Percentiles rank a stretch among this genome's conserved stretches.
phyloP scores from a whole-genome alignment of 2,888 invertebrate genomes.

The Lagria hirta region DNA sequence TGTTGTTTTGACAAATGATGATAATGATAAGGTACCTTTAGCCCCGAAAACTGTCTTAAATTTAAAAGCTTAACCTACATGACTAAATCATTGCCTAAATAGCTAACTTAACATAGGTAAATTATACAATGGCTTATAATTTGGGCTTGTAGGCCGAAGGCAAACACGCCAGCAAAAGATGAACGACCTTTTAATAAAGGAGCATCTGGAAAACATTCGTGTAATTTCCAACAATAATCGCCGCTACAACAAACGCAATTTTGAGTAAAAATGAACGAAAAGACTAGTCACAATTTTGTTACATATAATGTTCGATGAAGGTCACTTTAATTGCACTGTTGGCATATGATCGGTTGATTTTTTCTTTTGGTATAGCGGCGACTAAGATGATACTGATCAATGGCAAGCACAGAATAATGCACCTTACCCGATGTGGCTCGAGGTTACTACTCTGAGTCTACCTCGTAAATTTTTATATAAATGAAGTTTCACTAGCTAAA shows the following conservation, averaged over 20 bases:
- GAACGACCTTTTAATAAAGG: slow-evolving; percentile 2
- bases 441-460: neutral
- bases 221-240: slow-evolving; percentile 8
- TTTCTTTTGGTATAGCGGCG: slow-evolving; percentile 22
- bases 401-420: slow-evolving; percentile 24
- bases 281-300: slow-evolving; percentile 21
- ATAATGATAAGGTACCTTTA: slow-evolving; percentile 38
- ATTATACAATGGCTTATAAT: slow-evolving; percentile 14
- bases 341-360: slow-evolving; percentile 9
- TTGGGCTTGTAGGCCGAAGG: slow-evolving; percentile 2
- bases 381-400: slow-evolving; percentile 25
- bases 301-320: slow-evolving; percentile 22
- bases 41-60: slow-evolving; percentile 32
- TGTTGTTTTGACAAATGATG: slow-evolving; percentile 22
- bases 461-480: slow-evolving; percentile 14
- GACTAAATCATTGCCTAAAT: slow-evolving; percentile 20
- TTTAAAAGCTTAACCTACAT: slow-evolving; percentile 23
- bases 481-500: slow-evolving; percentile 37
- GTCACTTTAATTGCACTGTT: slow-evolving; percentile 27
- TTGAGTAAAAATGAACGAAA: slow-evolving; percentile 10
- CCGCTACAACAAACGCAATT: slow-evolving; percentile 20
- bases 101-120: slow-evolving; percentile 19
- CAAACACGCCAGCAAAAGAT: slow-evolving; percentile 6
- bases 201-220: slow-evolving; percentile 2
- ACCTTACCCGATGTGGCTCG: slow-evolving; percentile 17